These are phyloP conservation scores for Eleutherodactylus coqui DNA, from an alignment of 2,797 vertebrate genomes.

Conservation along the genomic window DNA sequence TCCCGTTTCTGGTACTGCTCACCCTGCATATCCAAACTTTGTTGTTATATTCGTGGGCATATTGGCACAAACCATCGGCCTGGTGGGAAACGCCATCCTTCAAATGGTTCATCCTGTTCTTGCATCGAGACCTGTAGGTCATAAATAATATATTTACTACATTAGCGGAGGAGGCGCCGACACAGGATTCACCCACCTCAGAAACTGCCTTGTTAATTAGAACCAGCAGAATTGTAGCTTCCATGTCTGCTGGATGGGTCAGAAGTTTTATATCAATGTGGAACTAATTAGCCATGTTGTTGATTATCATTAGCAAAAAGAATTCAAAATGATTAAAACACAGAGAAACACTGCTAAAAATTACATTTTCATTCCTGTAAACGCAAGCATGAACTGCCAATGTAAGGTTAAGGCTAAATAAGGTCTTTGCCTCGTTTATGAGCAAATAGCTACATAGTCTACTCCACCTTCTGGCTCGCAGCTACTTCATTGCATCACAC, in stretches of 20 bases:
- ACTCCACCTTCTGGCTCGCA: neutral
- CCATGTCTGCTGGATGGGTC: neutral
- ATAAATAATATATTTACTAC: constrained; percentile 60
- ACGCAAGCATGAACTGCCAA: neutral
- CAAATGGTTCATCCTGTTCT: constrained; percentile 84
- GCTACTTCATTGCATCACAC: no score
- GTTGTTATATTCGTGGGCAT: constrained; percentile 82
- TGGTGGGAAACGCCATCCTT: constrained; percentile 76
- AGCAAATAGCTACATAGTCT: neutral
- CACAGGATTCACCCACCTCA: neutral
- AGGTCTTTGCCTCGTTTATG: neutral
- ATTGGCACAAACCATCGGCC: constrained; percentile 71
- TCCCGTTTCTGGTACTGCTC: neutral
- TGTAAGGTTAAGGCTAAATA: neutral
- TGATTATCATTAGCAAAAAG: neutral
- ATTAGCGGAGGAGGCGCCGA: neutral
- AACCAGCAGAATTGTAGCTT: neutral
- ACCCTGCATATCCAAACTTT: constrained; percentile 87
- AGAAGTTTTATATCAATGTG: neutral
- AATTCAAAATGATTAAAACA: neutral
- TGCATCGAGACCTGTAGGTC: constrained; percentile 78
- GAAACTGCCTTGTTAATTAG: neutral
- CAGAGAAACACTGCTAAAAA: neutral
- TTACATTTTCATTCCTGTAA: neutral
- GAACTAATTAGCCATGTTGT: neutral